These are phyloP conservation scores for Heliothis subflexa DNA, from an alignment of 1,140 invertebrate genomes.

Conservation along the genomic window DNA sequence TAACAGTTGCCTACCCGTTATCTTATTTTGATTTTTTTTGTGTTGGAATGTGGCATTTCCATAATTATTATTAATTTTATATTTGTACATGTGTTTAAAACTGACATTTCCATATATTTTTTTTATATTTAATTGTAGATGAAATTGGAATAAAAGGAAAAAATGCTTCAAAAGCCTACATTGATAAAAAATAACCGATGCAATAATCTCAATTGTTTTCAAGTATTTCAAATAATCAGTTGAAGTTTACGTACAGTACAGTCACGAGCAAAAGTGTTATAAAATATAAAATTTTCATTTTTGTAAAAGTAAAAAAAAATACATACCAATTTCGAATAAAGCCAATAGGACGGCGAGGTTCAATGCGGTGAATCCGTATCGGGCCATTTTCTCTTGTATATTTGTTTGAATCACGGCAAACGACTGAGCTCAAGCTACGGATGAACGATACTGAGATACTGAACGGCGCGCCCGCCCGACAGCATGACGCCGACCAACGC, in stretches of 20 bases:
- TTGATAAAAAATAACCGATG: background rate
- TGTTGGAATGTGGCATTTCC: too few species aligned
- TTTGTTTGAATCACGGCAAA: slow-evolving; percentile 50
- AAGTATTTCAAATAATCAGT: background rate
- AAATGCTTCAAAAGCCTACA: background rate
- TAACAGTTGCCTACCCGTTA: too few species aligned
- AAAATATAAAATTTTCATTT: slow-evolving; percentile 16
- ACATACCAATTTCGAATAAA: slow-evolving; percentile 76
- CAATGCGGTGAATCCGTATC: slow-evolving; percentile 64
- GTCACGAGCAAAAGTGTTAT: slow-evolving; percentile 40
- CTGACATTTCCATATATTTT: too few species aligned
- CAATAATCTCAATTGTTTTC: slow-evolving; percentile 30
- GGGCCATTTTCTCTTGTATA: slow-evolving; percentile 64
- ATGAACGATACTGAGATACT: slow-evolving; percentile 67
- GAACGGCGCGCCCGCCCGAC: slow-evolving; percentile 62
- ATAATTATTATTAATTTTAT: too few species aligned
- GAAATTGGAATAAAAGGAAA: background rate
- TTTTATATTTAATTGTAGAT: too few species aligned
- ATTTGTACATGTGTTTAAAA: too few species aligned
- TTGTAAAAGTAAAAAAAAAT: slow-evolving; percentile 35
- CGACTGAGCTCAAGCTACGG: slow-evolving; percentile 63
- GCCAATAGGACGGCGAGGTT: slow-evolving; percentile 69
- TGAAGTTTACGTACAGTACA: slow-evolving; percentile 28
- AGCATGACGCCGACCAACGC: slow-evolving; percentile 71
- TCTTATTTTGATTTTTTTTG: too few species aligned